Evolutionary conservation across 2,888 invertebrate species (phyloP).

Genomic region (Orgyia antiqua): DNA sequence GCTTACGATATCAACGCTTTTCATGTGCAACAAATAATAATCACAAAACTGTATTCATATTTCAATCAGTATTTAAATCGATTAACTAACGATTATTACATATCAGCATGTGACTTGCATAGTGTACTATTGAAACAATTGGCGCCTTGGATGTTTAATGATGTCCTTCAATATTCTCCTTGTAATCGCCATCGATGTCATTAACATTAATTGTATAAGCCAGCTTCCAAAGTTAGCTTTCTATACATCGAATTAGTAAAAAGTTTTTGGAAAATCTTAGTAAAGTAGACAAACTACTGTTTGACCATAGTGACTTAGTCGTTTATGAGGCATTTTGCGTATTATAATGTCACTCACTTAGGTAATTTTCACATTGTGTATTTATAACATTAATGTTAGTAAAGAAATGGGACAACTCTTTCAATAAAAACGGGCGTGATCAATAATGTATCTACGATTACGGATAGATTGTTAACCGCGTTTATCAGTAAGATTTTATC

Average conservation of each 20-base stretch:
- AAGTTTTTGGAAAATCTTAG: slow-evolving; percentile 50
- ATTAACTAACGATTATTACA: slow-evolving; percentile 67
- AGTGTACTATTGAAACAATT: slow-evolving; percentile 53
- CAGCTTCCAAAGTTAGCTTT: slow-evolving; percentile 56
- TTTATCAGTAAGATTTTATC: too few species aligned
- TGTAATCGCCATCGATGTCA: slow-evolving; percentile 60
- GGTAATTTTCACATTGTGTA: slow-evolving; percentile 36
- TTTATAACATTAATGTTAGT: slow-evolving; percentile 25
- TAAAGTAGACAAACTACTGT: slow-evolving; percentile 41
- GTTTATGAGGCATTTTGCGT: slow-evolving; percentile 46
- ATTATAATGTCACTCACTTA: slow-evolving; percentile 39
- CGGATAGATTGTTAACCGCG: too few species aligned
- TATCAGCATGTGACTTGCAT: slow-evolving; percentile 75
- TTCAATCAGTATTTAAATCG: slow-evolving; percentile 66
- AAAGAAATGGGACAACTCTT: slow-evolving; percentile 48
- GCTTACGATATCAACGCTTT: slow-evolving; percentile 52
- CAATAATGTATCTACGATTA: too few species aligned
- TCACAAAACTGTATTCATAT: slow-evolving; percentile 36
- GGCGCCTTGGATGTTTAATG: slow-evolving; percentile 53
- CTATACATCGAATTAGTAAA: slow-evolving; percentile 70
- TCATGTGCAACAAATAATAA: slow-evolving; percentile 42
- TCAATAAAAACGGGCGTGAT: too few species aligned
- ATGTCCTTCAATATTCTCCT: slow-evolving; percentile 50
- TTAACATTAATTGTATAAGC: slow-evolving; percentile 42
- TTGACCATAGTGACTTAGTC: slow-evolving; percentile 44